Evolutionary conservation across 2,797 vertebrate species (phyloP), one percentile per base, ranked within the genome.

Genomic region (Chloroceryle inda): DNA sequence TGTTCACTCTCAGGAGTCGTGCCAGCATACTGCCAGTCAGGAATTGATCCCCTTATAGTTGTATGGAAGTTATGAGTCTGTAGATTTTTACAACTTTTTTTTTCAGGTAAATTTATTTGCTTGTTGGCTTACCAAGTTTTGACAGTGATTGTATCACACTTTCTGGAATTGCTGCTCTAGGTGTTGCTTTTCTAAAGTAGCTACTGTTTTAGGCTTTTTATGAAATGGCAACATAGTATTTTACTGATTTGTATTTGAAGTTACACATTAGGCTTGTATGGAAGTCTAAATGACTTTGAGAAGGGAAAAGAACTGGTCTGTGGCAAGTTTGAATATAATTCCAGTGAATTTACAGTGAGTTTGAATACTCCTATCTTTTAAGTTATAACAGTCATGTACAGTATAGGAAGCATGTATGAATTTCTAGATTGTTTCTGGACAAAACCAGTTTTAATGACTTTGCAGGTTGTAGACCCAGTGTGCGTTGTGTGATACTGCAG

Each of bases 331-430:
- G 37, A 68, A n/a, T 89, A 26, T 66, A 74, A 24, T 40, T 74
- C 12, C 23, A 73, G 9, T 59, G 37, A 69, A 61, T 79, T 37
- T 90, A 10, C 8, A 44, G 15, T 21, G 27, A n/a, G 33, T 72
- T 75, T 35, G 47, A 63, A 38, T 69, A 14, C 0, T 61, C 9
- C 11, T 5, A 11, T 50, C 50, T 79, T 73, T 74, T 18, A 59
- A 77, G n/a, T 45, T 81, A 18, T 0, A 64, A 50, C 37, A 49
- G 6, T 64, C 1, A 37, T 1, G 1, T 59, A 5, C 21, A 6
- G 9, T 42, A 1, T 53, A 8, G 5, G 13, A 78, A 64, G 23
- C 11, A 2, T 33, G 7, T 47, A 38, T 74, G 45, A 81, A 13
- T 53, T 53, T 20, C n/a, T 82, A 52, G n/a, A 27, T 24, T 62